Evolutionary conservation across 2,113 vertebrate species (phyloP), one percentile per base, ranked within the genome.

Genomic region (Sialia sialis): DNA sequence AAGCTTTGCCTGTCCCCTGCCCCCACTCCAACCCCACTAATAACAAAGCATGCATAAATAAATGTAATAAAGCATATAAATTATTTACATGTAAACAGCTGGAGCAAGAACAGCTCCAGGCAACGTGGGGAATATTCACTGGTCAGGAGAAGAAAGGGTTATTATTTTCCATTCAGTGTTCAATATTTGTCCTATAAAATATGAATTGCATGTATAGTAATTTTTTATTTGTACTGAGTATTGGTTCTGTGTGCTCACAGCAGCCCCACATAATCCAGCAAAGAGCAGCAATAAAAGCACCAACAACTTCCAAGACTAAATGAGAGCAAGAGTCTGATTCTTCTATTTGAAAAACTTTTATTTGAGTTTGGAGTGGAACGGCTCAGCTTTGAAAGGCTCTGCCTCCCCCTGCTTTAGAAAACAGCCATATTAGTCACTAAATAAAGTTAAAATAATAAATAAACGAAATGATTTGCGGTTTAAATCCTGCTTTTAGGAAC

Each of bases 31-130:
- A 14, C 27, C 48, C 32, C 55, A 55, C 63, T 81, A 94, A 87
- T 81, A 93, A 87, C 29, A 29, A 54, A 88, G 11, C n/a, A n/a
- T n/a, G n/a, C n/a, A n/a, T n/a, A n/a, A n/a, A n/a, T n/a, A n/a
- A n/a, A n/a, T n/a, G n/a, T 81, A 93, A 87, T 26, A 29, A 54
- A 88, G 11, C 3, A 7, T 11, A 22, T 30, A 41, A 56, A 54
- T 67, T 63, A 55, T 93, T 94, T 87, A 84, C 70, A 78, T 43
- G 56, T 93, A 93, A 94, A 84, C 66, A 93, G 39, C 13, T 54
- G 69, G 20, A 84, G 55, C 44, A 62, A 89, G 81, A 95, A 84
- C 87, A 66, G 81, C 93, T 82, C 70, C 51, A 67, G 88, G 90
- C 82, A 93, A 43, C 5, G 1, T 0, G 0, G 0, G 52, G 14